Evolutionary conservation across 2,797 vertebrate species (phyloP).

Genomic region (Yasuhikotakia modesta): DNA sequence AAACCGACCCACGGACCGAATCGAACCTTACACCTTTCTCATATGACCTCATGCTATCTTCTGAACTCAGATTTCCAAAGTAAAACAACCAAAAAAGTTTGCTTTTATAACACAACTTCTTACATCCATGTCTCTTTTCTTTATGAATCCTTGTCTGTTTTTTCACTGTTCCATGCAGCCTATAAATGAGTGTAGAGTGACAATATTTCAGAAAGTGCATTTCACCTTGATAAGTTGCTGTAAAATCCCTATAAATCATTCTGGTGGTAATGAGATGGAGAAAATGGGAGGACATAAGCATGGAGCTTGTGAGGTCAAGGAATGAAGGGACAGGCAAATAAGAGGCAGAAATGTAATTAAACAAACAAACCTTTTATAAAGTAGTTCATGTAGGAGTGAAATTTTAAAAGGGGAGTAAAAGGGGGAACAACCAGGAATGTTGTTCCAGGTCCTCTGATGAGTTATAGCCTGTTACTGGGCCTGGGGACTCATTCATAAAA

Average conservation of each 20-base stretch:
- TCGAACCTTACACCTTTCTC: slow-evolving; percentile 23
- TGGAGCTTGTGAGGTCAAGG: neutral
- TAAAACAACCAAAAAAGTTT: neutral
- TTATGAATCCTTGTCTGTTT: neutral
- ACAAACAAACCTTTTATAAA: neutral
- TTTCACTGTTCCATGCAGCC: neutral
- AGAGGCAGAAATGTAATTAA: neutral
- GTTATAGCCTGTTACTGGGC: too few relatives aligned
- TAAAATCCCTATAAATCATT: slow-evolving; percentile 28
- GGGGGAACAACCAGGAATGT: too few relatives aligned
- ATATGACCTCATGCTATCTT: neutral
- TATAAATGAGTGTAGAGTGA: slow-evolving; percentile 18
- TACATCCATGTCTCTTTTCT: neutral
- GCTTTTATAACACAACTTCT: neutral
- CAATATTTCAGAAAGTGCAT: slow-evolving; percentile 13
- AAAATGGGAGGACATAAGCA: neutral
- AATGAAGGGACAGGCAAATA: neutral
- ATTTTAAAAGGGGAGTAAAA: neutral
- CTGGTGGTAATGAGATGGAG: slow-evolving; percentile 6
- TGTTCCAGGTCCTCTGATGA: too few relatives aligned
- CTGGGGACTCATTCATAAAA: neutral
- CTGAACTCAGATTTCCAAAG: slow-evolving; percentile 11
- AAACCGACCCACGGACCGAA: slow-evolving; percentile 1
- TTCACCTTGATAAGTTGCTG: slow-evolving; percentile 8
- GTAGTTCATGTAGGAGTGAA: too few relatives aligned